Evolutionary conservation across 1,140 invertebrate genomes (phyloP).

Genomic region (Ips nitidus): DNA sequence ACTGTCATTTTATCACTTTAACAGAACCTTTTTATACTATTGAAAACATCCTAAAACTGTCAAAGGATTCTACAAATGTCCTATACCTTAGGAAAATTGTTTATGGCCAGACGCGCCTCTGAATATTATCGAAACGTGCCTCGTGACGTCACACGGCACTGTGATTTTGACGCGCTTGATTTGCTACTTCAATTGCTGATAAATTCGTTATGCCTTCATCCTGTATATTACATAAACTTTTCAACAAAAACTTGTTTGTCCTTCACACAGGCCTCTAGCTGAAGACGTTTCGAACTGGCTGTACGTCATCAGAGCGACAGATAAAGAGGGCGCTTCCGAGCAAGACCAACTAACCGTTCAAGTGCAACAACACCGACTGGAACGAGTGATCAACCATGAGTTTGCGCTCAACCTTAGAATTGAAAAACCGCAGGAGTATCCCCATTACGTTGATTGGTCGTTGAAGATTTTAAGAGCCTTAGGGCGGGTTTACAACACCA

Average conservation of each 20-base stretch:
- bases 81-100: too few relatives aligned
- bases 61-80: too few relatives aligned
- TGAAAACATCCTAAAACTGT: too few relatives aligned
- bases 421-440: constrained; percentile 62
- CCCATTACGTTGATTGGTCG: constrained; percentile 70
- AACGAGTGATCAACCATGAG: constrained; percentile 79
- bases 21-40: too few relatives aligned
- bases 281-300: constrained; percentile 81
- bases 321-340: constrained; percentile 70
- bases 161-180: too few relatives aligned
- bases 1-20: too few relatives aligned
- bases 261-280: constrained; percentile 71
- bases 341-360: constrained; percentile 65
- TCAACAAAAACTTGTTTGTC: constrained; percentile 1
- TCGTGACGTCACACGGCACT: too few relatives aligned
- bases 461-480: constrained; percentile 68
- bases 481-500: constrained; percentile 68
- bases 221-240: too few relatives aligned
- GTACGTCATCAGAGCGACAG: constrained; percentile 75
- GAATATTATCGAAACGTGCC: too few relatives aligned
- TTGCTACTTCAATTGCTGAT: too few relatives aligned
- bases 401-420: constrained; percentile 70
- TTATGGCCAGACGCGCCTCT: too few relatives aligned
- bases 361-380: constrained; percentile 79
- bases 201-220: too few relatives aligned